Evolutionary conservation across 92 coral and sea anemone genomes (phyloP), one percentile per base, ranked within the genome.

Genomic region (Bergia puertoricense): DNA sequence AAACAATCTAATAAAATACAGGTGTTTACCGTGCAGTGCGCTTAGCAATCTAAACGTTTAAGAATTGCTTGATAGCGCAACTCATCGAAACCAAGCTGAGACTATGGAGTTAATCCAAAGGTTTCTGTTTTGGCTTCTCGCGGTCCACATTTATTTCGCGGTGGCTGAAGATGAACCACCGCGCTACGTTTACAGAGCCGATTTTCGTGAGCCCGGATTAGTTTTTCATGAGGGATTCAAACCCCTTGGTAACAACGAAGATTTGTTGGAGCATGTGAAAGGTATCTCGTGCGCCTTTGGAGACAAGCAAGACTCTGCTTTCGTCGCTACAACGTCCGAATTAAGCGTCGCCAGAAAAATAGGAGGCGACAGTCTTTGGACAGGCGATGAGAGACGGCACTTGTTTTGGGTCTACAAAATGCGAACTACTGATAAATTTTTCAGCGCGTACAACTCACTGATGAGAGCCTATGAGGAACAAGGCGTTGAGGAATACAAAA

Each of bases 211-310:
- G 0, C 69, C 69, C 3, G 23, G 69, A 16, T 2, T 62, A 76
- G 51, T 76, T 45, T 76, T 62, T 23, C 5, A 20, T 1, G 6
- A 62, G 0, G 69, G 69, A 22, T 62, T 62, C 30, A 62, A 18
- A 22, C 69, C 69, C 69, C 69, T 62, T 22, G 69, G 69, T 14
- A 62, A 16, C 30, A 62, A 62, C 69, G 69, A 62, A 18, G 20
- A 62, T 22, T 20, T 62, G 30, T 62, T 62, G 69, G 69, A 62
- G 30, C 69, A 62, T 5, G 69, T 62, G 30, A 62, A 62, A 18
- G 69, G 69, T 62, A 62, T 62, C 69, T 62, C 69, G 13, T 62
- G 69, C 30, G 69, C 69, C 69, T 62, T 62, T 62, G 69, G 69
- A 18, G 69, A 18, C 69, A 62, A 62, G 23, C 69, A 62, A 62